A percentile compares a stretch with the other conserved stretches of the same genome.
phyloP scores from a whole-genome alignment of 2,888 invertebrate genomes.

The Drosophila meridiana region DNA sequence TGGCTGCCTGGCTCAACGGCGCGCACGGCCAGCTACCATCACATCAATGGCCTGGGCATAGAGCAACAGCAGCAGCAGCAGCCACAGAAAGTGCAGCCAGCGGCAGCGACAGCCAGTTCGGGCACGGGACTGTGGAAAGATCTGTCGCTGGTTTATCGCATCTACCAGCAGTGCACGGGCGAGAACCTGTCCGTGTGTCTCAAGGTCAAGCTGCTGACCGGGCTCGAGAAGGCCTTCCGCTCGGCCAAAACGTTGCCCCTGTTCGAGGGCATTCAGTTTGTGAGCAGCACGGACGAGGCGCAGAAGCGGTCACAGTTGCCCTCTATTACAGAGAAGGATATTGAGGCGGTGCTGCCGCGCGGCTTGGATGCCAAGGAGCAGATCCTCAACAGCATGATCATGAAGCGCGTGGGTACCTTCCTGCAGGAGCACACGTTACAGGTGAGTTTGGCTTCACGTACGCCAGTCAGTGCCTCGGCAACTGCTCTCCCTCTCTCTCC shows the following conservation, averaged over 20 bases:
- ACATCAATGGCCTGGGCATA: slow-evolving; percentile 60
- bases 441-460: slow-evolving; percentile 85
- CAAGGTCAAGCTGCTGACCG: slow-evolving; percentile 91
- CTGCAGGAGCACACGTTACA: slow-evolving; percentile 92
- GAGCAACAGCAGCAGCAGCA: slow-evolving; percentile 36
- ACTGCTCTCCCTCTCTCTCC: neutral
- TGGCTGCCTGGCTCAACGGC: slow-evolving; percentile 64
- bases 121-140: slow-evolving; percentile 85
- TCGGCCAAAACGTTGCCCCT: slow-evolving; percentile 88
- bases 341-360: slow-evolving; percentile 91
- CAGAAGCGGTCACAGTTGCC: slow-evolving; percentile 44
- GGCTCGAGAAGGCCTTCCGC: slow-evolving; percentile 90
- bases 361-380: slow-evolving; percentile 90
- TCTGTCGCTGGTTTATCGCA: slow-evolving; percentile 90
- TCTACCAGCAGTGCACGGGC: slow-evolving; percentile 92
- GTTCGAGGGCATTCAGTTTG: slow-evolving; percentile 91
- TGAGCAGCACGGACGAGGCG: slow-evolving; percentile 86
- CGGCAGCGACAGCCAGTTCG: slow-evolving; percentile 24
- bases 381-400: slow-evolving; percentile 90
- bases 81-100: slow-evolving; percentile 26
- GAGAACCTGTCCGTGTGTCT: slow-evolving; percentile 89
- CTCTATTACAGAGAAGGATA: slow-evolving; percentile 86
- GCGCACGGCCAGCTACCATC: slow-evolving; percentile 72
- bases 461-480: neutral
- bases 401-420: slow-evolving; percentile 90